phyloP scores from a whole-genome alignment of 2,888 invertebrate genomes.

The Drosophila nr. perissopoda region DNA sequence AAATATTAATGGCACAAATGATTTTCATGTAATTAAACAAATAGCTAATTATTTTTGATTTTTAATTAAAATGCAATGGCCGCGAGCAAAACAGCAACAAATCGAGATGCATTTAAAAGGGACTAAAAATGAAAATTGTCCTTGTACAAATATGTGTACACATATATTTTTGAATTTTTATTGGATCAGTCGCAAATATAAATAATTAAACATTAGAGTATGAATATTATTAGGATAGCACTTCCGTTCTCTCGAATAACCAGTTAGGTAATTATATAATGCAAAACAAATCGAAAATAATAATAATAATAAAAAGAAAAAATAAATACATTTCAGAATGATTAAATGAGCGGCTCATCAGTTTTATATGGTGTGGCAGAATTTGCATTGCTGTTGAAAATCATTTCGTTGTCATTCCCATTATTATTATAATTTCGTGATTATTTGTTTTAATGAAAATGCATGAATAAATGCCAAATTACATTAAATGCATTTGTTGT shows the following conservation, averaged over 20 bases:
- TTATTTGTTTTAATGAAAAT: constrained; percentile 75
- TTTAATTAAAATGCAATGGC: constrained; percentile 75
- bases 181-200: constrained; percentile 16
- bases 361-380: constrained; percentile 28
- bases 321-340: constrained; percentile 41
- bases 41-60: constrained; percentile 80
- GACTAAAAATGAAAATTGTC: constrained; percentile 32
- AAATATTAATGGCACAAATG: constrained; percentile 76
- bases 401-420: constrained; percentile 56
- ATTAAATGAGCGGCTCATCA: constrained; percentile 43
- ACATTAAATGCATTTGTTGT: constrained; percentile 71
- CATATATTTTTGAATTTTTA: background rate
- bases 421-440: constrained; percentile 72
- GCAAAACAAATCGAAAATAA: constrained; percentile 14
- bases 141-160: constrained; percentile 11
- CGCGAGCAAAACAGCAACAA: constrained; percentile 47
- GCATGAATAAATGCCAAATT: constrained; percentile 78
- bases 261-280: constrained; percentile 27
- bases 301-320: background rate
- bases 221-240: constrained; percentile 27
- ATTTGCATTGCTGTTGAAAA: constrained; percentile 51
- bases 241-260: constrained; percentile 33
- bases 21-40: constrained; percentile 79
- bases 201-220: constrained; percentile 38
- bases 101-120: constrained; percentile 53